Percentiles rank a stretch among this genome's conserved stretches.
These are phyloP conservation scores for Scomber scombrus DNA, from an alignment of 2,113 vertebrate species.

Conservation along the genomic window DNA sequence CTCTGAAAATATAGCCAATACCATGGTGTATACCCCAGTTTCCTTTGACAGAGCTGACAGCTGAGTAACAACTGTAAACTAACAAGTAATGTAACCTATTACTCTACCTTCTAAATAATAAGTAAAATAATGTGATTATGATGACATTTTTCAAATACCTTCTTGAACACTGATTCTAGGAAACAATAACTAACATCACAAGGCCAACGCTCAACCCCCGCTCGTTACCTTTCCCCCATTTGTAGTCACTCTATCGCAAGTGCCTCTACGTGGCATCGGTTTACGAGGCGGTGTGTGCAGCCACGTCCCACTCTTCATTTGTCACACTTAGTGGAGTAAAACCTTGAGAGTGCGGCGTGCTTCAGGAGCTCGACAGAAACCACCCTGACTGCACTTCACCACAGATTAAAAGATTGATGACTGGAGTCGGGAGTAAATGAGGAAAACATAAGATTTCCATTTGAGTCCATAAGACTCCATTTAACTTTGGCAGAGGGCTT, in stretches of 20 bases:
- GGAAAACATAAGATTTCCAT: constrained; percentile 64
- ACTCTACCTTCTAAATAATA: too few species aligned
- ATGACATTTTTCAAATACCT: too few species aligned
- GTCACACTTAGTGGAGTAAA: constrained; percentile 71
- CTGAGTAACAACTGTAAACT: too few species aligned
- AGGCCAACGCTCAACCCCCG: background rate
- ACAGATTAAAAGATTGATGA: constrained; percentile 75
- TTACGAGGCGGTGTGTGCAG: background rate
- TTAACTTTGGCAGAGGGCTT: constrained; percentile 53
- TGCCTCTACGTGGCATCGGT: background rate
- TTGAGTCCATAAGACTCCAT: constrained; percentile 55
- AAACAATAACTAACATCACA: background rate
- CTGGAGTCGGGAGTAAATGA: constrained; percentile 47
- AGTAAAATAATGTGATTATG: too few species aligned
- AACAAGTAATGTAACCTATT: too few species aligned
- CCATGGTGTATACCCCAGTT: too few species aligned
- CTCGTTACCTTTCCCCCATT: background rate
- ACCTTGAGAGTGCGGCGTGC: constrained; percentile 65
- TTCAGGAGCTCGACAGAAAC: constrained; percentile 39
- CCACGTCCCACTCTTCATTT: constrained; percentile 58
- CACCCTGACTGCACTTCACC: constrained; percentile 44
- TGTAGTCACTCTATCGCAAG: constrained; percentile 2
- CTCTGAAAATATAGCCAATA: too few species aligned
- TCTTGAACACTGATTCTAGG: too few species aligned
- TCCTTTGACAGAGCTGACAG: too few species aligned